Base-by-base conservation (phyloP, 2,113 vertebrate species). In the Columbina picui region DNA sequence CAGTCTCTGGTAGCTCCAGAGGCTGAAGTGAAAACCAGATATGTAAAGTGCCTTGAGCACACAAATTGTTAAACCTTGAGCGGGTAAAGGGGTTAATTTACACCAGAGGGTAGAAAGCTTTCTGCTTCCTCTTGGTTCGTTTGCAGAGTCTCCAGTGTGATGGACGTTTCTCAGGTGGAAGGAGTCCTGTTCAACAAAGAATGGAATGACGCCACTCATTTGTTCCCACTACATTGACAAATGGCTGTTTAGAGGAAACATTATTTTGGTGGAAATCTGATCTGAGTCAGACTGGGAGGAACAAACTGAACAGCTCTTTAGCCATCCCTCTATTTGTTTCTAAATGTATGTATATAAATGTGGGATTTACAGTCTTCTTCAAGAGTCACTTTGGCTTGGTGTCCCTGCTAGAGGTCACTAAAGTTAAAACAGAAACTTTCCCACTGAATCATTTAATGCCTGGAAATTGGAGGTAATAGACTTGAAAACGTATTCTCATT, bases 391-490 rank as follows among this genome's bases (percentile, higher is more conserved):
- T 94, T 87, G 64, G 73, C 83, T 93, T 84, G 71, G 56, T 88
- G 60, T 91, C 88, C 64, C 90, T 95, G 68, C 49, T 92, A 90
- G 93, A 93, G 94, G 92, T 97, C 94, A 95, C 85, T 81, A 26
- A 90, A 94, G 79, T 88, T 96, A 95, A 95, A 93, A 59, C n/a
- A 89, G 83, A 93, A 95, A 89, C 73, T 94, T 91, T 95, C 41
- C 76, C 52, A 93, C 52, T 93, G 90, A 95, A 95, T 96, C 96
- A 92, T 95, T 95, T 96, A 96, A 95, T 94, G 90, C 93, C 68
- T 96, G 39, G 90, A 96, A 97, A 61, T 96, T 93, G 96, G 89
- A 86, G 93, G 83, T 85, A 93, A 91, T 93, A 96, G 94, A 93
- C 93, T 87, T 94, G 79, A 96, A 95, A 90, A 68, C 34, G 14